Evolutionary conservation across 2,113 vertebrate genomes (phyloP).

Genomic region (Cynocephalus volans): DNA sequence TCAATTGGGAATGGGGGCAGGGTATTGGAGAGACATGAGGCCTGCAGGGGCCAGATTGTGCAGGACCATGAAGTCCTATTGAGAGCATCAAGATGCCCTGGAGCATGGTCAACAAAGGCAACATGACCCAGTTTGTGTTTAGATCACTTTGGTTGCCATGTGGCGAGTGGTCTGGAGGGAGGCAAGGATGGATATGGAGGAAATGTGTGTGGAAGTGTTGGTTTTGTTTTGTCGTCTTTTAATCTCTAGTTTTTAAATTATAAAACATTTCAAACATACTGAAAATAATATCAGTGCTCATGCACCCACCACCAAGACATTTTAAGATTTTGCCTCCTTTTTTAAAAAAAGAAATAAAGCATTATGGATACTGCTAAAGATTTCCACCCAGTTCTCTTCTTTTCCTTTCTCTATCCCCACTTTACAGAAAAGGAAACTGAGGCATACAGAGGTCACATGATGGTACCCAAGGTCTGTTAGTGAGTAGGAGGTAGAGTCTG

Average conservation of each 20-base stretch:
- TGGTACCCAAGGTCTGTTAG: neutral
- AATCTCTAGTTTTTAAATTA: neutral
- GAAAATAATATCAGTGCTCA: no score
- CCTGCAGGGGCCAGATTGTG: neutral
- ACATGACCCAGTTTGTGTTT: neutral
- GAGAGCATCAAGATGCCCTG: neutral
- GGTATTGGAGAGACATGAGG: neutral
- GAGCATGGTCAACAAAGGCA: neutral
- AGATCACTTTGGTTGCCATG: neutral
- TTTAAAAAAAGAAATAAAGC: neutral
- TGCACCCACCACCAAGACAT: no score
- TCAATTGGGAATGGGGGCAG: rapidly evolving
- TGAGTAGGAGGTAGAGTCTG: neutral
- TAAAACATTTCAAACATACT: no score
- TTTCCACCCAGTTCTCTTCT: neutral
- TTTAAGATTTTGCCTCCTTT: no score
- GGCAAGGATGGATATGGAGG: neutral
- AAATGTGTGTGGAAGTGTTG: neutral
- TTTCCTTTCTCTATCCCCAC: neutral
- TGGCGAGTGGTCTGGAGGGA: no score
- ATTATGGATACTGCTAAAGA: neutral
- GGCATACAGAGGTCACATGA: neutral
- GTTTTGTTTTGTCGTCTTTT: neutral
- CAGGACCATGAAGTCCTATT: no score
- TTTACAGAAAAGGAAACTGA: neutral